Percentiles rank a stretch among this genome's conserved stretches.
These are phyloP conservation scores for Spondyliosoma cantharus DNA, from an alignment of 2,797 vertebrate species.

Conservation along the genomic window DNA sequence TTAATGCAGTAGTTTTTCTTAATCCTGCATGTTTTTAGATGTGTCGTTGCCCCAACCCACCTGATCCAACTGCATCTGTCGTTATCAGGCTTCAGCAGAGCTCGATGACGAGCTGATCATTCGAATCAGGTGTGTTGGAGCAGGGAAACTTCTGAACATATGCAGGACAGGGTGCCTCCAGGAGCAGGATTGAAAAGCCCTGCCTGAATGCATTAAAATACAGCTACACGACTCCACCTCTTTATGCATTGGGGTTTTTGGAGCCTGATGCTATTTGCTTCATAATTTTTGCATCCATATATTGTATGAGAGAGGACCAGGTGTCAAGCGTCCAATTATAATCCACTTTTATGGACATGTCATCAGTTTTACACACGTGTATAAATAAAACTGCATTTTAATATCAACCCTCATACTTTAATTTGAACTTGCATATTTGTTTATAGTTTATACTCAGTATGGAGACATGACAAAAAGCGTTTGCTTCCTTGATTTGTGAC, in stretches of 20 bases:
- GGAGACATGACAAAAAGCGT: slow-evolving; percentile 2
- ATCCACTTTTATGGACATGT: neutral
- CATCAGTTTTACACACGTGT: neutral
- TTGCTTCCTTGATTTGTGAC: slow-evolving; percentile 40
- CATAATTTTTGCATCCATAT: neutral
- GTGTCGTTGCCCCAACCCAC: no score
- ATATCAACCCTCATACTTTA: neutral
- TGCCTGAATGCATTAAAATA: neutral
- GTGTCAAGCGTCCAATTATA: neutral
- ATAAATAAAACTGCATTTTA: neutral
- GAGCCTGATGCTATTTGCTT: neutral
- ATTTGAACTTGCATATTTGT: slow-evolving; percentile 11
- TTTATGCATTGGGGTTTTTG: neutral
- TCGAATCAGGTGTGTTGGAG: no score
- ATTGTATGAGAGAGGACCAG: neutral
- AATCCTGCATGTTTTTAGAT: no score
- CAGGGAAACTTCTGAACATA: no score
- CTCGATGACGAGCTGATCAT: no score
- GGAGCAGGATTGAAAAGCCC: no score
- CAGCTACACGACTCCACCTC: neutral
- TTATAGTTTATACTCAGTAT: neutral
- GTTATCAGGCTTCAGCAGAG: no score
- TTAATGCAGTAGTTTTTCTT: neutral
- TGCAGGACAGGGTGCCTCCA: no score
- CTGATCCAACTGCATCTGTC: no score